A percentile compares a stretch with the other conserved stretches of the same genome.
These are phyloP conservation scores for Philonicus albiceps DNA, from an alignment of 2,888 invertebrate species.

Conservation along the genomic window DNA sequence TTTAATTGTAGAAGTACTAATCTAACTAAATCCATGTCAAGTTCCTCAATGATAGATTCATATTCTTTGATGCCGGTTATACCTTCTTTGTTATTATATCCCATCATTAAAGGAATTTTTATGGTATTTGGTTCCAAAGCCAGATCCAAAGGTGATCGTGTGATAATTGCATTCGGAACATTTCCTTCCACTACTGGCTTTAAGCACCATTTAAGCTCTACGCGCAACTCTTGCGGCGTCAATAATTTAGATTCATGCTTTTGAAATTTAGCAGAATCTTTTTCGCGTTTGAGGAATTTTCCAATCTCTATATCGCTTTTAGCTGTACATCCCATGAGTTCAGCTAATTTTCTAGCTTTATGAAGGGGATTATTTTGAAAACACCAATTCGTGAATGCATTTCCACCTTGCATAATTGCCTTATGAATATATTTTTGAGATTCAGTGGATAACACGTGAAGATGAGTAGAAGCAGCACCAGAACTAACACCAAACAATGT, in stretches of 20 bases:
- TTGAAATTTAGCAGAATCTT: constrained; percentile 52
- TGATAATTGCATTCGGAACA: constrained; percentile 53
- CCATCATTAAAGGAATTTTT: constrained; percentile 66
- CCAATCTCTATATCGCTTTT: constrained; percentile 47
- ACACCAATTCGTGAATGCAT: constrained; percentile 59
- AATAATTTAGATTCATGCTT: constrained; percentile 52
- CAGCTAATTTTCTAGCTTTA: constrained; percentile 55
- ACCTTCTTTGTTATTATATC: constrained; percentile 68
- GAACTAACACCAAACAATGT: constrained; percentile 61
- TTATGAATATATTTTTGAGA: constrained; percentile 59
- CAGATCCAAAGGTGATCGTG: constrained; percentile 62
- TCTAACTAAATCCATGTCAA: constrained; percentile 55
- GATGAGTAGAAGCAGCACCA: constrained; percentile 57
- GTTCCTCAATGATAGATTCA: constrained; percentile 52
- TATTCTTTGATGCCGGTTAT: constrained; percentile 57
- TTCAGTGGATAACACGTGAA: constrained; percentile 56
- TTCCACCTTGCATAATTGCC: constrained; percentile 60
- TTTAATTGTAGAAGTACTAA: constrained; percentile 57
- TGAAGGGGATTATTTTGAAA: constrained; percentile 53
- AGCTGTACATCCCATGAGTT: constrained; percentile 52
- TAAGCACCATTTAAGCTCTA: constrained; percentile 55
- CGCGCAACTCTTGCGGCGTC: constrained; percentile 56
- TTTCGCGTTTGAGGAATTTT: constrained; percentile 47
- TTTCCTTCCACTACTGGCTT: constrained; percentile 57
- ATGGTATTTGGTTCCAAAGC: constrained; percentile 61